phyloP scores from a whole-genome alignment of 30 jellyfish, hydroid and myxozoan species.

The Aurelia aurita region DNA sequence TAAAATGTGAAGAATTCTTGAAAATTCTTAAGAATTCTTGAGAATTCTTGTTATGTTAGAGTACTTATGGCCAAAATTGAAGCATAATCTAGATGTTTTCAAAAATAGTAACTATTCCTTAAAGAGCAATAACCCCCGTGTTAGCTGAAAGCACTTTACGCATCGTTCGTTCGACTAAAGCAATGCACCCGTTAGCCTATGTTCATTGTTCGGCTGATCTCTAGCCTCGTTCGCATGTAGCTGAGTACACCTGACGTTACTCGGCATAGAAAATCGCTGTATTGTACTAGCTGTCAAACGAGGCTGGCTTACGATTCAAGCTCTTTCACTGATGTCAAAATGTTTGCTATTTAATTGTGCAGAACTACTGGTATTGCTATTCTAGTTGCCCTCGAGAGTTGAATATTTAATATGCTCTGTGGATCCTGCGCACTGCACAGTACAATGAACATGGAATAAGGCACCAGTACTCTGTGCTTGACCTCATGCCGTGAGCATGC shows the following conservation, averaged over 20 bases:
- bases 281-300: slow-evolving; percentile 43
- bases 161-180: slow-evolving; percentile 60
- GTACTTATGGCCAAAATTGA: no score
- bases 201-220: slow-evolving; percentile 51
- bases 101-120: neutral
- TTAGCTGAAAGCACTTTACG: slow-evolving; percentile 53
- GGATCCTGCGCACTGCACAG: slow-evolving; percentile 61
- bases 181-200: slow-evolving; percentile 77
- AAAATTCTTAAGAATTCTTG: no score
- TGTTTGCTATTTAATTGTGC: slow-evolving; percentile 25
- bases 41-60: no score
- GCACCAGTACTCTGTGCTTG: slow-evolving; percentile 68
- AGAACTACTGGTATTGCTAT: slow-evolving; percentile 68
- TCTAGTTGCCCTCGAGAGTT: slow-evolving; percentile 74
- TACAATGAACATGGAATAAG: slow-evolving; percentile 72
- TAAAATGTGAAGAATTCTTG: no score
- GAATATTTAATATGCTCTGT: slow-evolving; percentile 52
- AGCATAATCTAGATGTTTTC: neutral
- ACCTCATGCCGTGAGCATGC: slow-evolving; percentile 84
- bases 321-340: slow-evolving; percentile 20
- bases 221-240: slow-evolving; percentile 48
- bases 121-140: slow-evolving; percentile 51
- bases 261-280: neutral
- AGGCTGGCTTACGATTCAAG: slow-evolving; percentile 42
- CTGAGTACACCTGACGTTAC: slow-evolving; percentile 63